Base-by-base conservation (phyloP, 2,113 vertebrate genomes). In the Percopsis transmontana region DNA sequence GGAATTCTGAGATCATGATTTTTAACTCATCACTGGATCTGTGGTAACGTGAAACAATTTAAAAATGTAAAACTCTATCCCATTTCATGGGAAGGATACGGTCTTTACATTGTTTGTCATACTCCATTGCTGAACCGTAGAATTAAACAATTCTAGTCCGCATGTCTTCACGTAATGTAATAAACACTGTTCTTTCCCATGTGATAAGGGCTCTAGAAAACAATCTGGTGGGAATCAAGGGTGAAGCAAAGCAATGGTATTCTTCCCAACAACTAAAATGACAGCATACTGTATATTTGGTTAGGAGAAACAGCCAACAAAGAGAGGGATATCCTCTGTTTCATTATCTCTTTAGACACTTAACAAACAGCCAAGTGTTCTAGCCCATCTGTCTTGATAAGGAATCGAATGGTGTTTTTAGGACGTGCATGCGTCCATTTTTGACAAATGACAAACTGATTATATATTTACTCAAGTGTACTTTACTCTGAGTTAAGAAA, bases 121-220 rank as follows among this genome's bases (percentile, higher is more conserved):
- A 42, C 69, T 57, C 66, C 24, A 24, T 42, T 50, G 40, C 23
- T 60, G 58, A 81, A 63, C 69, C 56, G 67, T 39, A 44, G 19
- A 55, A 2, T 67, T 66, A 79, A 85, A 76, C 59, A 72, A 50
- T 38, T 47, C 64, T 19, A 38, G 63, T 48, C 52, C 65, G 47
- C 47, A 11, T 41, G 63, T n/a, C 73, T 76, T 69, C 66, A 84
- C 81, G 78, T 65, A 68, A 80, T 79, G 64, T 63, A 67, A 74
- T 78, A 85, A 90, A 81, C 79, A 85, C 58, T 72, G 69, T 81
- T 80, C 70, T 88, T 91, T 90, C 89, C 86, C 86, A 91, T 83
- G 85, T 88, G 89, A 92, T 92, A 92, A 91, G 88, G 73, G 61
- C 68, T 85, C 74, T 62, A 66, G 62, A 73, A 81, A 87, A 80